Evolutionary conservation across 30 jellyfish, hydroid and myxozoan genomes (phyloP).

Genomic region (Turritopsis rubra): DNA sequence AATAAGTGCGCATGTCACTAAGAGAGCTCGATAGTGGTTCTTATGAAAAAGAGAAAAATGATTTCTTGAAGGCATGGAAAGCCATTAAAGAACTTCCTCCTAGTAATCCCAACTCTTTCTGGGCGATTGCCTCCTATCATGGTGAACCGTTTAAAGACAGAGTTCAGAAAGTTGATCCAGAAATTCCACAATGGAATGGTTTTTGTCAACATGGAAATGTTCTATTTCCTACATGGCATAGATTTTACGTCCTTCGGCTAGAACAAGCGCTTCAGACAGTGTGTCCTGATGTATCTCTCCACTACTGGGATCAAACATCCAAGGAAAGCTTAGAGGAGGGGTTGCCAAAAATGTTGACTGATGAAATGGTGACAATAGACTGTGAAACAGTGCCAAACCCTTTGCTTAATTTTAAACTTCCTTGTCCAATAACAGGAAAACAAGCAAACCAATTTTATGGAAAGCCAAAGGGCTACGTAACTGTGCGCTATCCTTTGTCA

Average conservation of each 20-base stretch:
- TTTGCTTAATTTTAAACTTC: constrained; percentile 1
- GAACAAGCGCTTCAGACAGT: constrained; percentile 36
- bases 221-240: constrained; percentile 44
- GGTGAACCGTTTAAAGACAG: constrained; percentile 37
- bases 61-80: constrained; percentile 30
- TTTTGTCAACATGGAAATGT: constrained; percentile 39
- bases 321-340: constrained; percentile 24
- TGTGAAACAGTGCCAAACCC: constrained; percentile 8
- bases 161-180: constrained; percentile 1
- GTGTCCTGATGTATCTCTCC: constrained; percentile 21
- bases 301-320: constrained; percentile 45
- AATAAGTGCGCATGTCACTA: constrained; percentile 13
- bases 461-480: constrained; percentile 28
- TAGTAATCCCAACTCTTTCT: constrained; percentile 23
- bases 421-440: background rate
- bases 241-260: constrained; percentile 17
- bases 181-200: constrained; percentile 26
- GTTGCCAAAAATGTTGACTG: constrained; percentile 25
- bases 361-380: background rate
- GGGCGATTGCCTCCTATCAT: constrained; percentile 39
- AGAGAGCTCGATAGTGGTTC: background rate
- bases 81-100: constrained; percentile 13
- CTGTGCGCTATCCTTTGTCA: constrained; percentile 39
- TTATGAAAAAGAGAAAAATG: background rate
- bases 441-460: background rate